These are phyloP conservation scores for Laodelphax striatellus DNA, from an alignment of 1,140 invertebrate species.

Conservation along the genomic window DNA sequence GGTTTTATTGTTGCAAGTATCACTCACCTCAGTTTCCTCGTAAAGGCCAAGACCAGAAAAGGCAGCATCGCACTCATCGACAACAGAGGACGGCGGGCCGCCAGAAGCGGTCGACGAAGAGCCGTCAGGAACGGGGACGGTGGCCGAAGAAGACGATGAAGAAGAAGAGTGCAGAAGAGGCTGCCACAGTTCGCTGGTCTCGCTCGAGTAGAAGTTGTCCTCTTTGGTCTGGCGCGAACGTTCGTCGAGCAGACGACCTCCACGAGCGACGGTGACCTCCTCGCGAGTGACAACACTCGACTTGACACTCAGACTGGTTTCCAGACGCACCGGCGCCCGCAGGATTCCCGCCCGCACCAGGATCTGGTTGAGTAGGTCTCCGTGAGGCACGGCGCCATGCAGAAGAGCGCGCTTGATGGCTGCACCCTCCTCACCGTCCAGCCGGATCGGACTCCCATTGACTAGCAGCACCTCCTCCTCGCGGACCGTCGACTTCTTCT, in stretches of 20 bases:
- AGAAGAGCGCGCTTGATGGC: conserved; percentile 57
- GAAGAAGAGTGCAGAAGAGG: conserved; percentile 27
- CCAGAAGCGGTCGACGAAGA: neutral
- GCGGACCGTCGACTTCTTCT: conserved; percentile 56
- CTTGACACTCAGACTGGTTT: conserved; percentile 60
- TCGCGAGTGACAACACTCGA: conserved; percentile 60
- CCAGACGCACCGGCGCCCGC: conserved; percentile 55
- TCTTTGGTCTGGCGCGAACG: conserved; percentile 59
- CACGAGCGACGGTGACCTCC: conserved; percentile 55
- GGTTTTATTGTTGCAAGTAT: too few relatives aligned
- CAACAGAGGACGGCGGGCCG: neutral
- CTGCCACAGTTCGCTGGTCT: conserved; percentile 57
- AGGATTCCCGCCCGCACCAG: conserved; percentile 39
- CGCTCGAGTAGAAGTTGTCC: conserved; percentile 54
- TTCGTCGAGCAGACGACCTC: conserved; percentile 57
- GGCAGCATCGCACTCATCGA: neutral
- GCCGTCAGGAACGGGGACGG: neutral
- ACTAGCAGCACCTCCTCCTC: conserved; percentile 63
- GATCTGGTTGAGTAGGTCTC: conserved; percentile 58
- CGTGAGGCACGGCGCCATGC: conserved; percentile 56
- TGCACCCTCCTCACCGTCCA: conserved; percentile 55
- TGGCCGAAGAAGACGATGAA: neutral
- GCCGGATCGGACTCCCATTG: conserved; percentile 56
- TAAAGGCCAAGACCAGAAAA: neutral
- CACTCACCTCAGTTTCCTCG: neutral